Evolutionary conservation across 1,140 invertebrate genomes (phyloP).

Genomic region (Phortica variegata): DNA sequence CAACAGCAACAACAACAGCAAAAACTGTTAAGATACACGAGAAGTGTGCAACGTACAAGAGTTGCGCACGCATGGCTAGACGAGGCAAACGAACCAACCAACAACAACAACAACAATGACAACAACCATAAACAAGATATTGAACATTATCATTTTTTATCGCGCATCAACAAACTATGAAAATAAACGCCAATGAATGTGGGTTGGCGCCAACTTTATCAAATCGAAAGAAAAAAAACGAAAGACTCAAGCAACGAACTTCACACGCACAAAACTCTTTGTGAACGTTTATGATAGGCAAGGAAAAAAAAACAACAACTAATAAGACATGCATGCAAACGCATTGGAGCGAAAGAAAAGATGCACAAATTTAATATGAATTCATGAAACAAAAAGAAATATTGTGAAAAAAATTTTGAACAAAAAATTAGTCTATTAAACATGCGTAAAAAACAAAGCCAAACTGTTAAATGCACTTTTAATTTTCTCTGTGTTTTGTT

Average conservation of each 20-base stretch:
- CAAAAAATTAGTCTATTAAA: conserved; percentile 54
- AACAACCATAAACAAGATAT: conserved; percentile 1
- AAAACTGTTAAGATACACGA: no score
- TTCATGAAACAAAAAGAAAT: no score
- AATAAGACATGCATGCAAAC: no score
- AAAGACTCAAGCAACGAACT: conserved; percentile 49
- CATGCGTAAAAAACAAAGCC: conserved; percentile 46
- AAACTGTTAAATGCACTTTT: conserved; percentile 43
- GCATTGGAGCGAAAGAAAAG: no score
- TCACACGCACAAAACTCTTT: no score
- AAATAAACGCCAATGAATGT: conserved; percentile 31
- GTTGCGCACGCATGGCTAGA: no score
- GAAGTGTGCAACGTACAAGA: no score
- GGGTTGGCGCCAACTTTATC: conserved; percentile 39
- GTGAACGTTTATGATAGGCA: no score
- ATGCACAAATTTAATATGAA: no score
- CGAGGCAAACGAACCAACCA: no score
- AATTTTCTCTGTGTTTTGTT: conserved; percentile 9
- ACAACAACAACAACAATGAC: no score
- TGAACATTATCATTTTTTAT: conserved; percentile 33
- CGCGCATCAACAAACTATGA: conserved; percentile 50
- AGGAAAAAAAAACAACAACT: no score
- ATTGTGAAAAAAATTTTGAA: conserved; percentile 7
- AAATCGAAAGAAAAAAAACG: conserved; percentile 18
- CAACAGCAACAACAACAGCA: background rate